Base-by-base conservation (phyloP, 2,888 invertebrate genomes). In the Nasonia oneida region DNA sequence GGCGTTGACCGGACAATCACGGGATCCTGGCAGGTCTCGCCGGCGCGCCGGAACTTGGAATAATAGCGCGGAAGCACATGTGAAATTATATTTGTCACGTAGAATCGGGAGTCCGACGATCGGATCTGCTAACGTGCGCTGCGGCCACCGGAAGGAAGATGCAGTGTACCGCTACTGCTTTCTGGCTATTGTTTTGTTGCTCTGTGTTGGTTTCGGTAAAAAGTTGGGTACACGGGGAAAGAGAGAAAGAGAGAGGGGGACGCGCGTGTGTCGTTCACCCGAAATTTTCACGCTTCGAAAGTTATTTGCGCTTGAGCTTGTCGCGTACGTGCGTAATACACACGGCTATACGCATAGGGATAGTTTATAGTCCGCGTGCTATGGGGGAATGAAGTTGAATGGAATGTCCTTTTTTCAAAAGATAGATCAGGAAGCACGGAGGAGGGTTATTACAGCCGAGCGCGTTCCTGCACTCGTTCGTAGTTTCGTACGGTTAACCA, bases 31-130 rank as follows among this genome's bases (percentile, higher is more conserved):
- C 61, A 10, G 89, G 89, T 89, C 89, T 88, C 88, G 88, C 92
- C 92, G 93, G 93, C 89, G 88, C 88, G 88, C 93, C 92, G 93
- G 93, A 93, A 91, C 91, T 91, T 80, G 84, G 89, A 93, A 92
- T 90, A 91, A 93, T 91, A 89, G 91, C 89, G 87, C 93, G 93
- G 93, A 93, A 93, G 89, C 90, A 84, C 74, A 78, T 76, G 90
- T 91, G 90, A 91, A 92, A 93, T 91, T 90, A 92, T 92, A 91
- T 92, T 92, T 92, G 93, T 91, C 89, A 91, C 89, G 90, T 90
- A 90, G 90, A 91, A 90, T 89, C 88, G 88, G 14, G 10, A 23
- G 61, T 42, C 77, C 82, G 83, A 70, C 77, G 90, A 91, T 91
- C 89, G 88, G 90, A 92, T 92, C 89, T 90, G 33, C 37, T 47